These are phyloP conservation scores for Ctena decussata DNA, from an alignment of 2,888 invertebrate species.

Conservation along the genomic window DNA sequence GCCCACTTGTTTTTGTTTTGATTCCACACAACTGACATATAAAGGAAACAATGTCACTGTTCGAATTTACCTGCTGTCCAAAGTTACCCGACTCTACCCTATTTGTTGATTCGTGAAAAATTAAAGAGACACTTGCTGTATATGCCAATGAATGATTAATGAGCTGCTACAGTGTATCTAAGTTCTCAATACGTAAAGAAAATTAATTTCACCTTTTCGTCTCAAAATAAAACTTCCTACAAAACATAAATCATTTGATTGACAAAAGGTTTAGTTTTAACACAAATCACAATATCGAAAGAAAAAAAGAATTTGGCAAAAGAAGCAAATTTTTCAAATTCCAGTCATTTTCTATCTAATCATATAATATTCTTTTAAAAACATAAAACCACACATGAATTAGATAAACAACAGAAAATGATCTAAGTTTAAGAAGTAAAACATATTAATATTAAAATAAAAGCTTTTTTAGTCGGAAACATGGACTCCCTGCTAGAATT, in stretches of 20 bases:
- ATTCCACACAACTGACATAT: no score
- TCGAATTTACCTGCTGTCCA: no score
- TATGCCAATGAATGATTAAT: neutral
- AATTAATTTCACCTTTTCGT: conserved; percentile 44
- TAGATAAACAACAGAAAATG: conserved; percentile 1
- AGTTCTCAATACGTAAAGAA: neutral
- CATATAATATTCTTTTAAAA: neutral
- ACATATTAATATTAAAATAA: conserved; percentile 8
- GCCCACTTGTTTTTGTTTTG: no score
- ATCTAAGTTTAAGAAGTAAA: neutral
- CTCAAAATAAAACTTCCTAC: conserved; percentile 40
- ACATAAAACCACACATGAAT: neutral
- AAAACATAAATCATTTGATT: conserved; percentile 3
- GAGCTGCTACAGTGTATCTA: neutral
- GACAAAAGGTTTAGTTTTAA: neutral
- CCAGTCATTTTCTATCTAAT: conserved; percentile 12
- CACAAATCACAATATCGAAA: neutral
- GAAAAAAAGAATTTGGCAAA: conserved; percentile 7
- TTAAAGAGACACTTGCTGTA: neutral
- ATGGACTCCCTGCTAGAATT: conserved; percentile 45
- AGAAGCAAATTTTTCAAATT: conserved; percentile 29
- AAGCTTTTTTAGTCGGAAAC: conserved; percentile 1
- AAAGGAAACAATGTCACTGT: no score
- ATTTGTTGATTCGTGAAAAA: no score
- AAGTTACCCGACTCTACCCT: no score